Evolutionary conservation across 2,113 vertebrate genomes (phyloP).

Genomic region (Scopus umbretta): DNA sequence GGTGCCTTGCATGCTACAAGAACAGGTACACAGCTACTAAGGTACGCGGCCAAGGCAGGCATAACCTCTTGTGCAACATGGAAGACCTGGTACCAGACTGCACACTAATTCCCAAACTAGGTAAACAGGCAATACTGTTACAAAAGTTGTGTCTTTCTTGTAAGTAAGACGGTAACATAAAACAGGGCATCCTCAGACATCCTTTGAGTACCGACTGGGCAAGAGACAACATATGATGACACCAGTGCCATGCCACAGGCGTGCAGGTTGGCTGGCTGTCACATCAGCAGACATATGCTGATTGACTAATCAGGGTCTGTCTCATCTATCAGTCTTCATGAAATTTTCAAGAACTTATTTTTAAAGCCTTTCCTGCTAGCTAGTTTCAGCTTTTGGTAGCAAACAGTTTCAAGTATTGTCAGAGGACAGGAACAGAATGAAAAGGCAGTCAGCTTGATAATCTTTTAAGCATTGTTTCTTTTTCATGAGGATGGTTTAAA

Average conservation of each 20-base stretch:
- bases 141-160: background rate
- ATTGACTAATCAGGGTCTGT: background rate
- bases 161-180: background rate
- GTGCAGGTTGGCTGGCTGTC: background rate
- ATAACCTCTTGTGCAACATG: background rate
- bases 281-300: fast-evolving
- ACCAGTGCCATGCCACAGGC: background rate
- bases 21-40: background rate
- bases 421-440: background rate
- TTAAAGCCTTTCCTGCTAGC: background rate
- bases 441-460: background rate
- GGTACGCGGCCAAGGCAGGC: too few species aligned
- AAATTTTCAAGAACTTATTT: background rate
- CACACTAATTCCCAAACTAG: background rate
- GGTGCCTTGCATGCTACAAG: background rate
- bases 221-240: background rate
- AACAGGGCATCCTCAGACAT: background rate
- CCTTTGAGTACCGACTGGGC: fast-evolving
- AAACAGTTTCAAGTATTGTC: background rate
- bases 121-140: background rate
- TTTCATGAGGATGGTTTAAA: background rate
- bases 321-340: background rate
- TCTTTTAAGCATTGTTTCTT: background rate
- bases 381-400: background rate
- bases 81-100: background rate